Percentiles rank a stretch among this genome's conserved stretches.
Evolutionary conservation across 2,113 vertebrate genomes (phyloP).

Genomic region (Nothoprocta pentlandii): DNA sequence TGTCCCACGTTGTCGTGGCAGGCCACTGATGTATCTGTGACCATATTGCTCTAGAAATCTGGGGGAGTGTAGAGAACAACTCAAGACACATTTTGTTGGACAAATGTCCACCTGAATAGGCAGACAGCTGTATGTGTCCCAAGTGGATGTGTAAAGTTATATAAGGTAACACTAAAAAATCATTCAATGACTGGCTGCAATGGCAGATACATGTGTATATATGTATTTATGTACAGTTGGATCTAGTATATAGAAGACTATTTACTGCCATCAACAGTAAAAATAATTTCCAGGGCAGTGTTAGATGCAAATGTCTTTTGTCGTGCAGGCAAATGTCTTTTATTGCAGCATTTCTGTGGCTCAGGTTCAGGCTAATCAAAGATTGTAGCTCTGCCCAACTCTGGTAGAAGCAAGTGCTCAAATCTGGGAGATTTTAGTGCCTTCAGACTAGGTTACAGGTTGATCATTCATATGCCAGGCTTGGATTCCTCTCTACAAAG

Average conservation of each 20-base stretch:
- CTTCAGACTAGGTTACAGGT: neutral
- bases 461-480: neutral
- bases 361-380: neutral
- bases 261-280: neutral
- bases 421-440: neutral
- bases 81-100: neutral
- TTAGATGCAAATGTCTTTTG: neutral
- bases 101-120: neutral
- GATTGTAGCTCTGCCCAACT: neutral
- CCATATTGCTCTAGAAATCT: neutral
- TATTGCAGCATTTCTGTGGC: neutral
- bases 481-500: neutral
- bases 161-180: neutral
- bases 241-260: neutral
- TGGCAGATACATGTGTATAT: neutral
- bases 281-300: neutral
- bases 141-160: neutral
- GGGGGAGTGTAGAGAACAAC: neutral
- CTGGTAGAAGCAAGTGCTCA: fast-evolving
- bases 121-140: neutral
- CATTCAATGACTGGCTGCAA: no score
- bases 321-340: neutral
- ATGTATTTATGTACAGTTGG: no score
- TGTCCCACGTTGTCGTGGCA: no score
- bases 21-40: fast-evolving